These are phyloP conservation scores for Stichodactyla helianthus DNA, from an alignment of 64 coral and sea anemone species.

Conservation along the genomic window DNA sequence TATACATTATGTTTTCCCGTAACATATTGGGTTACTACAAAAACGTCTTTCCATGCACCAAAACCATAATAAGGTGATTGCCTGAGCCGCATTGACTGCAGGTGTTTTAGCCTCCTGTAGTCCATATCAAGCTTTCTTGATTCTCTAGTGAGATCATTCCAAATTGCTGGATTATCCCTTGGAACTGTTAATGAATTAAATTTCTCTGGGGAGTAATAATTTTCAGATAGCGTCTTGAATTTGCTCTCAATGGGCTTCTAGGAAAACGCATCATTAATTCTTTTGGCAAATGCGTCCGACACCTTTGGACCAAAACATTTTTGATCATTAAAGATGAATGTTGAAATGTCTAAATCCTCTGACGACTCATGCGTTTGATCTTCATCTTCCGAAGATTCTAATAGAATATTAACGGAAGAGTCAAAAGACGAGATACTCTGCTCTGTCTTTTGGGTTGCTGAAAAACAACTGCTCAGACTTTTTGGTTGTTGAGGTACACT, in stretches of 20 bases:
- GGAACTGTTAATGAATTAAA: slow-evolving; percentile 2
- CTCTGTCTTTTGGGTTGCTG: background rate
- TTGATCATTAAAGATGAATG: background rate
- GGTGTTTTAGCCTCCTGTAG: slow-evolving; percentile 33
- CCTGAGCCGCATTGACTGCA: slow-evolving; percentile 22
- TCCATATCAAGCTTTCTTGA: slow-evolving; percentile 27
- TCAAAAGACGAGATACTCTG: background rate
- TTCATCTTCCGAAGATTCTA: background rate
- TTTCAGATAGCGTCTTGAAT: slow-evolving; percentile 1
- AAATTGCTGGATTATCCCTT: slow-evolving; percentile 30
- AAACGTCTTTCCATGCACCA: slow-evolving; percentile 4
- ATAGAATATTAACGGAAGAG: background rate
- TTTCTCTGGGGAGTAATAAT: background rate
- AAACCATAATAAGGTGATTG: slow-evolving; percentile 5
- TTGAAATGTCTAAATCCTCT: background rate
- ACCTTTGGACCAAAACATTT: background rate
- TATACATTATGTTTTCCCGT: background rate
- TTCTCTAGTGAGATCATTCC: slow-evolving; percentile 33
- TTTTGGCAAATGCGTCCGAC: background rate
- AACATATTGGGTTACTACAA: background rate
- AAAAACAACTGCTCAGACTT: too few relatives aligned
- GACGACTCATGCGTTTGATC: background rate
- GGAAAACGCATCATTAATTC: background rate
- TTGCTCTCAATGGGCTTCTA: slow-evolving; percentile 8
- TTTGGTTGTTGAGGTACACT: too few relatives aligned